phyloP scores from a whole-genome alignment of 1,140 invertebrate genomes.

The Pogonomyrmex barbatus region DNA sequence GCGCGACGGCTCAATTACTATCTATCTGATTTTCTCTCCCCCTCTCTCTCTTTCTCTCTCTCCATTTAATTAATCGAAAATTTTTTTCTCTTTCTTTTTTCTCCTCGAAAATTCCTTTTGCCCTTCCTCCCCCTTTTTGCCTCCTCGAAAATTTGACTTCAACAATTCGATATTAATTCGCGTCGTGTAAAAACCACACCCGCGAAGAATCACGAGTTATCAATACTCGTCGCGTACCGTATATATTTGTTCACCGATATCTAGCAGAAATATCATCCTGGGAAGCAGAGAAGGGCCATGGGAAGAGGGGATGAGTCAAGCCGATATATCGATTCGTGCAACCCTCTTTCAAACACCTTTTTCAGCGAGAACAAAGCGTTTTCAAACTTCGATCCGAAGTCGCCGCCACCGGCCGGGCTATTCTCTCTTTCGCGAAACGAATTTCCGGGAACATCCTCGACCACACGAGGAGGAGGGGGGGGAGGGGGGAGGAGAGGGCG shows the following conservation, averaged over 20 bases:
- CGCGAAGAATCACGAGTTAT: not conserved
- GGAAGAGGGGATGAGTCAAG: conserved; percentile 44
- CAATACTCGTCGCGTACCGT: conserved; percentile 14
- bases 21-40: not conserved
- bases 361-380: conserved; percentile 58
- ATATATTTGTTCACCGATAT: conserved; percentile 46
- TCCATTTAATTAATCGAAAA: not conserved
- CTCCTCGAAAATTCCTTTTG: not conserved
- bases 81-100: not conserved
- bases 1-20: conserved; percentile 3
- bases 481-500: not conserved
- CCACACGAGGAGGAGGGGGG: not conserved
- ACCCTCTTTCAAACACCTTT: conserved; percentile 58
- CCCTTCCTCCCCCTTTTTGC: too few relatives aligned
- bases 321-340: conserved; percentile 60
- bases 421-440: conserved; percentile 52
- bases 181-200: not conserved
- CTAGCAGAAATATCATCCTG: conserved; percentile 43
- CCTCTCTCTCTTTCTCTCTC: too few relatives aligned
- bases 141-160: not conserved
- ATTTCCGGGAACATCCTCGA: conserved; percentile 31
- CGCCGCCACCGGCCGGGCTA: conserved; percentile 19
- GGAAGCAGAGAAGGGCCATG: not conserved
- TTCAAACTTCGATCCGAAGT: conserved; percentile 58
- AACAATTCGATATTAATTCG: not conserved